Conservation (phyloP, 1,140 invertebrate species). For the Drosophila parvula region DNA sequence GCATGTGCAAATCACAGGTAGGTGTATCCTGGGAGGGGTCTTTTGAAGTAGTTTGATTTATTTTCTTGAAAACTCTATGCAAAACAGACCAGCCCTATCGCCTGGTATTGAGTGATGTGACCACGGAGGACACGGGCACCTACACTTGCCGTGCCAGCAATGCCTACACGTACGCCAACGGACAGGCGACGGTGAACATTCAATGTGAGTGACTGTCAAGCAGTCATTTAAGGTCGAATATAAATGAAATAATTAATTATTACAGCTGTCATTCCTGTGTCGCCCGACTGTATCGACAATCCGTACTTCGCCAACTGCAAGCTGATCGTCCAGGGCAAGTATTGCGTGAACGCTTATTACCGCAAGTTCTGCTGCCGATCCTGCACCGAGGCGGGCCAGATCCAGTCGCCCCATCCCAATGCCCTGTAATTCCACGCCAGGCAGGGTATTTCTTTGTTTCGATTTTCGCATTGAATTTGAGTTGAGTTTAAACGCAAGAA, state of each 20-base stretch:
- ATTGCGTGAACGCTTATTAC: constrained; percentile 94
- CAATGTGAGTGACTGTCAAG: constrained; percentile 86
- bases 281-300: constrained; percentile 93
- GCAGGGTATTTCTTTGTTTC: constrained; percentile 54
- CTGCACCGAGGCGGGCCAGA: constrained; percentile 92
- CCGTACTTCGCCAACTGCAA: constrained; percentile 94
- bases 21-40: background rate
- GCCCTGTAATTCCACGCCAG: constrained; percentile 64
- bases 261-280: constrained; percentile 88
- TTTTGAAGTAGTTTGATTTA: background rate
- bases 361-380: constrained; percentile 96
- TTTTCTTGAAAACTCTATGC: background rate
- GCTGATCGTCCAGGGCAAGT: constrained; percentile 92
- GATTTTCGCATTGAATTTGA: constrained; percentile 58
- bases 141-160: constrained; percentile 93
- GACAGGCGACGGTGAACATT: constrained; percentile 87
- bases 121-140: constrained; percentile 88
- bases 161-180: constrained; percentile 87
- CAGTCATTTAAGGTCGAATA: too few relatives aligned
- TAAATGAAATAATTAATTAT: too few relatives aligned
- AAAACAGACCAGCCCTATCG: constrained; percentile 85
- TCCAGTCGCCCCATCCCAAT: constrained; percentile 70
- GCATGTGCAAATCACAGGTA: constrained; percentile 75
- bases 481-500: constrained; percentile 64
- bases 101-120: constrained; percentile 87